These are phyloP conservation scores for Nanorana parkeri DNA, from an alignment of 2,113 vertebrate genomes.

Conservation along the genomic window DNA sequence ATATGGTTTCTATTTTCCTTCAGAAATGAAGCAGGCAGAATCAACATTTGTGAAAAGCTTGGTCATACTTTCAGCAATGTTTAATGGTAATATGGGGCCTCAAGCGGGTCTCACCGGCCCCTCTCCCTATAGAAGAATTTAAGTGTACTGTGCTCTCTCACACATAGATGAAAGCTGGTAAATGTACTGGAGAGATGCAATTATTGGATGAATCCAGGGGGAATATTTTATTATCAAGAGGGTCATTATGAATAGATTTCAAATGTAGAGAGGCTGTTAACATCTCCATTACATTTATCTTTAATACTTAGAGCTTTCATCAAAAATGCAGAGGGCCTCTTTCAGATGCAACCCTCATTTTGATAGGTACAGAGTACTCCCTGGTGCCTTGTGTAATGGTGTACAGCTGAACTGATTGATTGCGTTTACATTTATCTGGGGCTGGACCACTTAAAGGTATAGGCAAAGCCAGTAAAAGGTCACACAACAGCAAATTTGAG, in stretches of 20 bases:
- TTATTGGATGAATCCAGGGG: neutral
- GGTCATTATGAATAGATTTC: neutral
- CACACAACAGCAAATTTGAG: too few relatives aligned
- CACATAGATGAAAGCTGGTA: neutral
- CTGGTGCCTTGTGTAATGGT: too few relatives aligned
- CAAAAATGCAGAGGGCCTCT: too few relatives aligned
- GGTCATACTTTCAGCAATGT: slow-evolving; percentile 24
- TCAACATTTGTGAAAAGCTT: slow-evolving; percentile 25
- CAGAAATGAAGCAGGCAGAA: slow-evolving; percentile 37
- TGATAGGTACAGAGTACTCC: too few relatives aligned
- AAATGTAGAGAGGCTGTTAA: too few relatives aligned
- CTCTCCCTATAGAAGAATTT: neutral
- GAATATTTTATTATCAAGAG: neutral
- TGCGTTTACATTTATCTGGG: too few relatives aligned
- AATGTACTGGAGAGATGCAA: neutral
- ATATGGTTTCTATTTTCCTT: slow-evolving; percentile 51
- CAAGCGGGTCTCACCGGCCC: neutral
- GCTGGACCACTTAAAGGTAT: too few relatives aligned
- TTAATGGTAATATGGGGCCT: slow-evolving; percentile 9
- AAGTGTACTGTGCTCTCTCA: neutral
- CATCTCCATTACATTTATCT: too few relatives aligned
- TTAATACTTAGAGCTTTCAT: too few relatives aligned
- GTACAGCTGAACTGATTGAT: too few relatives aligned
- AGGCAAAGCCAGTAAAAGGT: too few relatives aligned
- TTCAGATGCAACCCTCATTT: too few relatives aligned